Percentiles rank a stretch among this genome's conserved stretches.
Conservation (phyloP, 2,888 invertebrate genomes). For the Venusia cambrica region DNA sequence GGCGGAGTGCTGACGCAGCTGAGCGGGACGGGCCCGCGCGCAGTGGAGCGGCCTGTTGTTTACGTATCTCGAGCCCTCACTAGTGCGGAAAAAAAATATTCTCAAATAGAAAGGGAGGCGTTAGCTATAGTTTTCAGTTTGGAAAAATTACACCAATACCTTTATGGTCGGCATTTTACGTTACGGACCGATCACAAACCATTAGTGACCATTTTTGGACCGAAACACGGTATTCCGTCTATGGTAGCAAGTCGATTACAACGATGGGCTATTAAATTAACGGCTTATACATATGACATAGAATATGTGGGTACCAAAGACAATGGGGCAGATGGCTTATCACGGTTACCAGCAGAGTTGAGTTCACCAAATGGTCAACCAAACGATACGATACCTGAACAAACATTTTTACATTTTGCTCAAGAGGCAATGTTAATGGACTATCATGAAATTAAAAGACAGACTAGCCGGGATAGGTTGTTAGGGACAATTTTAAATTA, state of each 20-base stretch:
- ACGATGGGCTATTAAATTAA: constrained; percentile 25
- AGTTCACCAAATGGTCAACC: too few relatives aligned
- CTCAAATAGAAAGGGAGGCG: constrained; percentile 14
- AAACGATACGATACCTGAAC: constrained; percentile 11
- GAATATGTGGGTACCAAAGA: constrained; percentile 19
- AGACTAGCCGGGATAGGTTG: constrained; percentile 15
- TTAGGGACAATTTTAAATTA: constrained; percentile 18
- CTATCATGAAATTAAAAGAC: constrained; percentile 14
- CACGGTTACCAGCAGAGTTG: constrained; percentile 20
- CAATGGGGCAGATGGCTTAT: constrained; percentile 25
- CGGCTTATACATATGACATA: too few relatives aligned
- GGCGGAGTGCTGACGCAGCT: constrained; percentile 30
- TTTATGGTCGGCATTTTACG: constrained; percentile 21
- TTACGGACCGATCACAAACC: constrained; percentile 32
- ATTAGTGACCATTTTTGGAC: constrained; percentile 28
- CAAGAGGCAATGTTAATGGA: constrained; percentile 20
- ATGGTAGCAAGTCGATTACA: constrained; percentile 25
- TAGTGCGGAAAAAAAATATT: constrained; percentile 31
- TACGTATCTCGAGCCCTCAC: constrained; percentile 31
- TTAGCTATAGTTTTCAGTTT: constrained; percentile 2
- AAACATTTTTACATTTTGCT: constrained; percentile 23
- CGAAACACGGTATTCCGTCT: constrained; percentile 22
- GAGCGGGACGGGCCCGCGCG: constrained; percentile 26
- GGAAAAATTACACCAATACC: constrained; percentile 5
- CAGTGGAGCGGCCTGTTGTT: constrained; percentile 24